These are phyloP conservation scores for Epirrhoe alternata DNA, from an alignment of 2,888 invertebrate genomes.

Conservation along the genomic window DNA sequence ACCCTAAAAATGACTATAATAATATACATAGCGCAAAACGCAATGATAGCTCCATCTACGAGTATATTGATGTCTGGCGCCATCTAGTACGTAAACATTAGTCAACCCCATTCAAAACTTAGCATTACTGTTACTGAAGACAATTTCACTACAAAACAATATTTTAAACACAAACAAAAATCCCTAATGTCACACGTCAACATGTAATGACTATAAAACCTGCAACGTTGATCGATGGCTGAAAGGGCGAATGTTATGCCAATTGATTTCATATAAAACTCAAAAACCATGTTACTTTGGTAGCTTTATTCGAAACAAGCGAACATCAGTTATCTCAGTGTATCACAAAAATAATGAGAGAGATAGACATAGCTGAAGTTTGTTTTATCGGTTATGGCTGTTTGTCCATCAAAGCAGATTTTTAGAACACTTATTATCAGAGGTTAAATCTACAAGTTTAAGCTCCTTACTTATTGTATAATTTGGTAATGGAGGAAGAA, in stretches of 20 bases:
- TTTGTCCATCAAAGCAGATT: background rate
- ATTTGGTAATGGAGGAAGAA: no score
- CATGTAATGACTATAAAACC: conserved; percentile 31
- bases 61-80: no score
- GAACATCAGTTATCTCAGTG: conserved; percentile 13
- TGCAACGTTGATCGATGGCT: conserved; percentile 37
- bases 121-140: conserved; percentile 10
- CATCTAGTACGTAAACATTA: background rate
- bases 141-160: conserved; percentile 35
- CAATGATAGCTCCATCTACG: no score
- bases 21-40: no score
- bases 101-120: background rate
- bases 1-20: no score
- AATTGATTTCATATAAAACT: conserved; percentile 59
- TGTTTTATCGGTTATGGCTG: background rate
- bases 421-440: no score
- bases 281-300: conserved; percentile 49
- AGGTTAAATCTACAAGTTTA: no score
- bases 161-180: conserved; percentile 16
- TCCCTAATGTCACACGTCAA: conserved; percentile 14
- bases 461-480: no score
- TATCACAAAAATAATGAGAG: conserved; percentile 3
- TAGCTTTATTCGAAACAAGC: conserved; percentile 8
- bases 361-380: conserved; percentile 8
- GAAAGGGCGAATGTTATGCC: conserved; percentile 57